Evolutionary conservation across 2,888 invertebrate species (phyloP), one percentile per base, ranked within the genome.

Genomic region (Meliscaeva auricollis): DNA sequence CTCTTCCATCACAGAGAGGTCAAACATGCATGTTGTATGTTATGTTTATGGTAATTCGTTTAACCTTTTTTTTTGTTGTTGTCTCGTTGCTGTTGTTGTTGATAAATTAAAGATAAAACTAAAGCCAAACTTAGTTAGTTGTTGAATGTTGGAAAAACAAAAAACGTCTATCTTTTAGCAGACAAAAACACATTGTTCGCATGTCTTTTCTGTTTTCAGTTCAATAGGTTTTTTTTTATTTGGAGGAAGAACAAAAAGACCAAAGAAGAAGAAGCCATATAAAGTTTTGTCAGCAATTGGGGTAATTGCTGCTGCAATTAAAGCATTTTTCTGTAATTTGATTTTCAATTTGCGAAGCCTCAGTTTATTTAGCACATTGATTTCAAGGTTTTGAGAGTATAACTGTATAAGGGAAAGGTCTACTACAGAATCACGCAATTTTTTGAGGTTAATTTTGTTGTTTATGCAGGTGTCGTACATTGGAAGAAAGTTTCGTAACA

Each of bases 241-340:
- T 41, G 15, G 22, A 54, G 13, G n/a, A 60, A 54, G 13, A 13
- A 50, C 50, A n/a, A 62, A 8, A 38, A 38, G 26, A 30, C 26
- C 11, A 35, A 48, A 30, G 15, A 76, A 8, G 3, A 60, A 46
- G 80, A 80, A 80, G 46, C 75, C 75, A 20, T 50, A 66, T 46
- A 69, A 35, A 46, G 56, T 68, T 52, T 73, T 66, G 50, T 73
- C 17, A 9, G 62, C 54, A 69, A 75, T 80, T 80, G 80, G 69
- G 75, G 60, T 75, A 75, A 80, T 80, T 80, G 69, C 52, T 60
- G 52, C 46, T 68, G 79, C 62, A 75, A 75, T 80, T 69, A 80
- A 80, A 80, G 74, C 79, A 35, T 52, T 80, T 58, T 75, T n/a
- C n/a, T 80, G 52, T 80, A 75, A 80, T 75, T 80, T 80, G 69